phyloP scores from a whole-genome alignment of 2,888 invertebrate species.

The Diachrysia chrysitis region DNA sequence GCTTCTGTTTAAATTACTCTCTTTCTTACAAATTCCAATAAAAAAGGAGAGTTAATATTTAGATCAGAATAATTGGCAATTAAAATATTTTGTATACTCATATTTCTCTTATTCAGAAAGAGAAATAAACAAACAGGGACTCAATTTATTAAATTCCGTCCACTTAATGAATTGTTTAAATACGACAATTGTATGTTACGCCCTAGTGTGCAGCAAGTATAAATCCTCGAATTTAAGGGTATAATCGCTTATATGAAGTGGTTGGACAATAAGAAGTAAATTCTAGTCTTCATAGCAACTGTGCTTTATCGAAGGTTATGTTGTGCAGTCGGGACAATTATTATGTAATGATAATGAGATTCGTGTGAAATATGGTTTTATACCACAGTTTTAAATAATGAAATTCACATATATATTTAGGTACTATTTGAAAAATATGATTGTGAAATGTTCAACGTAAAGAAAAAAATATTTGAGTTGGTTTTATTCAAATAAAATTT shows the following conservation, averaged over 20 bases:
- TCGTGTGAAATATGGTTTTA: conserved; percentile 30
- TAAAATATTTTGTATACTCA: background rate
- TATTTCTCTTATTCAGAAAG: background rate
- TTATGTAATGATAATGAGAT: conserved; percentile 17
- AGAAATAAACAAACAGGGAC: background rate
- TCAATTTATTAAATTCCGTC: conserved; percentile 4
- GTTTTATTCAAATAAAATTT: no score
- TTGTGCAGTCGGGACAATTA: conserved; percentile 40
- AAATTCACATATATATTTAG: background rate
- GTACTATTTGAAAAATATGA: no score
- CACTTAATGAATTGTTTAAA: background rate
- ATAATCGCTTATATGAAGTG: conserved; percentile 80
- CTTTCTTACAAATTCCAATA: conserved; percentile 2
- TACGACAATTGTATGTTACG: conserved; percentile 16
- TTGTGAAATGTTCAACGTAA: no score
- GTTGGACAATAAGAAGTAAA: conserved; percentile 85
- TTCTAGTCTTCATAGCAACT: conserved; percentile 84
- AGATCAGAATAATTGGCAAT: background rate
- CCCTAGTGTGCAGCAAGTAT: conserved; percentile 35
- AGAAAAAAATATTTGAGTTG: no score
- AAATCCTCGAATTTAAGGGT: conserved; percentile 86
- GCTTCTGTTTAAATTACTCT: background rate
- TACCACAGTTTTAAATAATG: background rate
- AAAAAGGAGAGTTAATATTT: background rate
- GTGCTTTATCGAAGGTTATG: conserved; percentile 75